phyloP scores from a whole-genome alignment of 2,888 invertebrate species.

The Lithophane socia region DNA sequence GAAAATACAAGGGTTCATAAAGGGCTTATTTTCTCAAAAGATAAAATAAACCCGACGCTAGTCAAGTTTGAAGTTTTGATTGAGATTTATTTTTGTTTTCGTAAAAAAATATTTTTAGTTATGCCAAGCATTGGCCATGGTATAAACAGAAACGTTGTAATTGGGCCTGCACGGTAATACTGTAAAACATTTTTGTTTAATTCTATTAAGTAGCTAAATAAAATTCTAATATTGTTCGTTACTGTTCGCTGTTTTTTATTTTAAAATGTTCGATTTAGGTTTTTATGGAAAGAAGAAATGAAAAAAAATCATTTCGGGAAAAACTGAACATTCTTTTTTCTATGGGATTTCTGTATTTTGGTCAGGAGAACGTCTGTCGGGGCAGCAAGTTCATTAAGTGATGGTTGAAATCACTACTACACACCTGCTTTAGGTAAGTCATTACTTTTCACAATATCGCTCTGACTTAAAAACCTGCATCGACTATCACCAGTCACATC shows the following conservation, averaged over 20 bases:
- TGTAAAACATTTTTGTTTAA: not conserved
- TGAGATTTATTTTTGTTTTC: no score
- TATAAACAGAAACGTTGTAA: slow-evolving; percentile 6
- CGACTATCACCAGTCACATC: no score
- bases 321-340: no score
- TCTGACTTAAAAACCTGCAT: not conserved
- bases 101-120: not conserved
- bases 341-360: no score
- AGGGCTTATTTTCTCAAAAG: not conserved
- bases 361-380: no score
- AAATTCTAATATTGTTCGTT: no score
- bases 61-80: not conserved
- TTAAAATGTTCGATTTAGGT: no score
- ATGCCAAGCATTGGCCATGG: not conserved
- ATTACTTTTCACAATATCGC: not conserved
- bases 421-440: not conserved
- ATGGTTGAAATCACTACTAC: not conserved
- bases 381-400: not conserved
- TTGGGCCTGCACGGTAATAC: no score
- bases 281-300: no score
- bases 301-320: no score
- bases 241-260: no score
- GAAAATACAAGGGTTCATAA: slow-evolving; percentile 17
- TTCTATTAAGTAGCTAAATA: no score
- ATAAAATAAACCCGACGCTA: slow-evolving; percentile 10